These are phyloP conservation scores for Pteropus alecto DNA, from an alignment of 2,113 vertebrate genomes.

Conservation along the genomic window DNA sequence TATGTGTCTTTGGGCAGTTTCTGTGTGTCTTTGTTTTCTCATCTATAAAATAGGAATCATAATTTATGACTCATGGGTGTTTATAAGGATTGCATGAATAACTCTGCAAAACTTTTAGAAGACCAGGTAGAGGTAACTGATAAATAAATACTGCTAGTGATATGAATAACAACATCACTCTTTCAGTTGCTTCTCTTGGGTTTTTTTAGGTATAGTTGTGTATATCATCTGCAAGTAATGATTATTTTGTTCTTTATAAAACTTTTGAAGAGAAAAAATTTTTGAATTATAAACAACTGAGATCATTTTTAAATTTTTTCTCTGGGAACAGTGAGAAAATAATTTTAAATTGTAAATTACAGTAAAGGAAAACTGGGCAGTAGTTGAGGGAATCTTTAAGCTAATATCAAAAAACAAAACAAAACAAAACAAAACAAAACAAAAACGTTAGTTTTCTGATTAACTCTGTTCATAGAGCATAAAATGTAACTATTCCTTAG, in stretches of 20 bases:
- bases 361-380: not conserved
- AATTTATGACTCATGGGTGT: not conserved
- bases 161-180: not conserved
- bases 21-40: not conserved
- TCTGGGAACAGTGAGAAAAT: not conserved
- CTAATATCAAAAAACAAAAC: not conserved
- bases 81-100: not conserved
- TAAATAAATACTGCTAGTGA: not conserved
- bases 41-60: not conserved
- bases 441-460: not conserved
- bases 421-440: not conserved
- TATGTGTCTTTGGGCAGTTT: not conserved
- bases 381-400: not conserved
- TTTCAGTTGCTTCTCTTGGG: not conserved
- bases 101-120: not conserved
- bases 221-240: not conserved
- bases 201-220: not conserved
- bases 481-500: not conserved
- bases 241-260: not conserved
- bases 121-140: not conserved
- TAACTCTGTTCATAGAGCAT: not conserved
- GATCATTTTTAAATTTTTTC: not conserved
- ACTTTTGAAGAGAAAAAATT: not conserved
- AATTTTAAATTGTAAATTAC: not conserved
- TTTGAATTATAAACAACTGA: not conserved